Percentiles rank a stretch among this genome's conserved stretches.
These are phyloP conservation scores for Holotrichia oblita DNA, from an alignment of 1,140 invertebrate species.

Conservation along the genomic window DNA sequence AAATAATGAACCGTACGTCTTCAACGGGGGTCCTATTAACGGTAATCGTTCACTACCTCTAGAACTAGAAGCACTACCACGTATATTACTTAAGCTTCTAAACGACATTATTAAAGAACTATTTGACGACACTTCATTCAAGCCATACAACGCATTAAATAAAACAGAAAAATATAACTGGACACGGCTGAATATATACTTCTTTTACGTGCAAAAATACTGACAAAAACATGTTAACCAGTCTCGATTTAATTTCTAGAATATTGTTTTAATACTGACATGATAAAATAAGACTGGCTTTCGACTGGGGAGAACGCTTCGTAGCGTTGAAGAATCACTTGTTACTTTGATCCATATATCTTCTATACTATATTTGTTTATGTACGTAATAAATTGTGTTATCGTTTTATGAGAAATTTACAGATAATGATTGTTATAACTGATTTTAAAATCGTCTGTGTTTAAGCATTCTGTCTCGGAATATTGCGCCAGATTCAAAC, in stretches of 20 bases:
- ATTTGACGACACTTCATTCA: not conserved
- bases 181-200: not conserved
- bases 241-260: not conserved
- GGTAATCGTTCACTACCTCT: slow-evolving; percentile 49
- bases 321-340: not conserved
- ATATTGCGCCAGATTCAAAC: too few species aligned
- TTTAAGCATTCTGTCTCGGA: too few species aligned
- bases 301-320: not conserved
- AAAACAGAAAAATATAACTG: not conserved
- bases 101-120: not conserved
- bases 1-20: slow-evolving; percentile 57
- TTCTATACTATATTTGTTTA: not conserved
- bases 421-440: not conserved
- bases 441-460: too few species aligned
- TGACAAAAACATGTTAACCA: not conserved
- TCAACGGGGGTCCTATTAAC: slow-evolving; percentile 51
- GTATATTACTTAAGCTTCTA: not conserved
- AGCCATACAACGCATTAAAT: not conserved
- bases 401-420: not conserved
- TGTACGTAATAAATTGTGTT: not conserved
- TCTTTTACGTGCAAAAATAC: not conserved
- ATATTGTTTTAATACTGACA: not conserved
- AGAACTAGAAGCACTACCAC: not conserved
- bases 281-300: too few species aligned
- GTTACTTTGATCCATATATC: not conserved